These are phyloP conservation scores for Acanthopagrus latus DNA, from an alignment of 2,797 vertebrate genomes.

Conservation along the genomic window DNA sequence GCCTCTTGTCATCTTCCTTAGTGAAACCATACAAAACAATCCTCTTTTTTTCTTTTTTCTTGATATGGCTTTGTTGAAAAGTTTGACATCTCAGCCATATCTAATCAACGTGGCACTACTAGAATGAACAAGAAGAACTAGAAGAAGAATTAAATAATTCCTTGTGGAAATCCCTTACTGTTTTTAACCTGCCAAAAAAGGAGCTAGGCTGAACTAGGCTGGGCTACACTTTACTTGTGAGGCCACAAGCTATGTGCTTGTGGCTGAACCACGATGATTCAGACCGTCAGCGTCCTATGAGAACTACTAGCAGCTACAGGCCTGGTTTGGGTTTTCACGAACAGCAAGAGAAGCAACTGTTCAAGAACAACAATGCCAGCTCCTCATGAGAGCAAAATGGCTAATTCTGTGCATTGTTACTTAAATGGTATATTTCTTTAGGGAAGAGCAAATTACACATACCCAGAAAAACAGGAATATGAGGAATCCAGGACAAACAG, in stretches of 20 bases:
- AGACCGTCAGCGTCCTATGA: too few species aligned
- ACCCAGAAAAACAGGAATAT: neutral
- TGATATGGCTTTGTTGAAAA: neutral
- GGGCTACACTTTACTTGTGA: too few species aligned
- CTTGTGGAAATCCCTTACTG: neutral
- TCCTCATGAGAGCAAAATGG: neutral
- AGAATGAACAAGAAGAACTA: too few species aligned
- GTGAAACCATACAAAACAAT: neutral
- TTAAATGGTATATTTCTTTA: neutral
- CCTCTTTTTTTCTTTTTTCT: neutral
- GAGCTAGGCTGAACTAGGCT: neutral
- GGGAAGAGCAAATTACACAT: neutral
- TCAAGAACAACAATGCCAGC: too few species aligned
- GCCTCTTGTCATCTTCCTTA: neutral
- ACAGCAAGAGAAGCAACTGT: too few species aligned
- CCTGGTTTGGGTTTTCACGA: too few species aligned
- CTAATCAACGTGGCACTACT: neutral
- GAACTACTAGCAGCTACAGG: too few species aligned
- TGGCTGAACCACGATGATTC: too few species aligned
- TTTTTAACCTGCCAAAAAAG: neutral
- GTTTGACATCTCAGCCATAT: neutral
- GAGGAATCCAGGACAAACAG: conserved; percentile 19
- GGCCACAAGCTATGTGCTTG: too few species aligned
- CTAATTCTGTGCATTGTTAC: neutral
- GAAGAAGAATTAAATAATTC: neutral